Percentiles rank a stretch among this genome's conserved stretches.
These are phyloP conservation scores for Cordilura impudica DNA, from an alignment of 2,888 invertebrate species.

Conservation along the genomic window DNA sequence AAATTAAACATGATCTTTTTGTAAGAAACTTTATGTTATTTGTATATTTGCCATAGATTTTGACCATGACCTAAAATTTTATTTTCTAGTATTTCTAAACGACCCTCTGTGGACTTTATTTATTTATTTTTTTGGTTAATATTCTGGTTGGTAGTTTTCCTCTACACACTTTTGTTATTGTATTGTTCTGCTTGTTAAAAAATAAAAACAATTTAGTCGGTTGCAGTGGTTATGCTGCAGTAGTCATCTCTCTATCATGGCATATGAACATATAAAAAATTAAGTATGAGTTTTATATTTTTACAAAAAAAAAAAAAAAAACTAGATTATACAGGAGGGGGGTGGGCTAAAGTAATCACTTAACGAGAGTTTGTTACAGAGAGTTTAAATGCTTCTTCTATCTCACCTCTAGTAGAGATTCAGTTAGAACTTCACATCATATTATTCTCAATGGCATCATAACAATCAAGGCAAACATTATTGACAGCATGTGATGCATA, in stretches of 20 bases:
- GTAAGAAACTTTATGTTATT: neutral
- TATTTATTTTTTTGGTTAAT: neutral
- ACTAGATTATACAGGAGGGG: neutral
- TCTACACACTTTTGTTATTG: conserved; percentile 3
- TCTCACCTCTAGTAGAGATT: neutral
- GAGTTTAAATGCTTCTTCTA: too few relatives aligned
- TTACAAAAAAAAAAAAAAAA: neutral
- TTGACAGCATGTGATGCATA: conserved; percentile 26
- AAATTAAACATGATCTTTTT: conserved; percentile 40
- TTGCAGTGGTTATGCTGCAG: conserved; percentile 35
- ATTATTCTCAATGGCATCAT: conserved; percentile 3
- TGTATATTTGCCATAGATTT: conserved; percentile 26
- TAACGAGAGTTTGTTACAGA: neutral
- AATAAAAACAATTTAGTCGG: conserved; percentile 13
- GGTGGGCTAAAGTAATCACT: neutral
- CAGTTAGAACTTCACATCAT: neutral
- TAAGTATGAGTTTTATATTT: too few relatives aligned
- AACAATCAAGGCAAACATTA: conserved; percentile 14
- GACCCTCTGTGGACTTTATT: neutral
- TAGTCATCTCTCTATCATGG: conserved; percentile 1
- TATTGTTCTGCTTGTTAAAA: neutral
- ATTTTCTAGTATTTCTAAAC: neutral
- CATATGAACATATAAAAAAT: neutral
- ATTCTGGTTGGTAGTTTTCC: conserved; percentile 8
- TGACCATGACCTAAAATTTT: conserved; percentile 60